Conservation (phyloP, 2,113 vertebrate genomes). For the Sinocyclocheilus maitianheensis region DNA sequence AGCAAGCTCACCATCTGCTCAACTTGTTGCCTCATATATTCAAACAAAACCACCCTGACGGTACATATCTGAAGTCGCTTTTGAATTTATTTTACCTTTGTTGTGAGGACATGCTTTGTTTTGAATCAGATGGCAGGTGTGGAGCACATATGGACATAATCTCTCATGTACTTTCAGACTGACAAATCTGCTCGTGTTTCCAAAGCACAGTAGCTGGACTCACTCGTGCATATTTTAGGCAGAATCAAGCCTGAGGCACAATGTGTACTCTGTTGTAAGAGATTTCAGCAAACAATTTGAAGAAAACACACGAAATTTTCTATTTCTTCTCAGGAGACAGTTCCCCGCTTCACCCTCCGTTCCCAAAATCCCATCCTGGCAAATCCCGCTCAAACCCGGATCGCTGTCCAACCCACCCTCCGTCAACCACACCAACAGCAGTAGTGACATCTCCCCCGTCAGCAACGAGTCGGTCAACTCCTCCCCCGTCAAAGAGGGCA, state of each 20-base stretch:
- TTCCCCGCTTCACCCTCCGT: constrained; percentile 91
- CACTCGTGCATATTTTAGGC: not conserved
- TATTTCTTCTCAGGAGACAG: constrained; percentile 80
- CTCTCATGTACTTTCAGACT: constrained; percentile 59
- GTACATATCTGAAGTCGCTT: constrained; percentile 50
- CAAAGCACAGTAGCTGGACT: not conserved
- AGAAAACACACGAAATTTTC: constrained; percentile 4
- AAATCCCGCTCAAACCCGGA: constrained; percentile 89
- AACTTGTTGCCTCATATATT: constrained; percentile 56
- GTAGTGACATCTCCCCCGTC: constrained; percentile 96
- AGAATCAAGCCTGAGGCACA: constrained; percentile 16
- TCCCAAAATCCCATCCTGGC: constrained; percentile 95
- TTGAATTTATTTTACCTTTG: constrained; percentile 59
- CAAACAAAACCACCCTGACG: constrained; percentile 50
- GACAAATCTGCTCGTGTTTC: not conserved
- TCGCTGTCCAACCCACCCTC: constrained; percentile 74
- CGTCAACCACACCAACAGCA: constrained; percentile 89
- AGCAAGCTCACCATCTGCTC: constrained; percentile 65
- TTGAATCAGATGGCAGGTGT: constrained; percentile 66
- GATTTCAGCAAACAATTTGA: not conserved
- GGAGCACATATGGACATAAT: constrained; percentile 65
- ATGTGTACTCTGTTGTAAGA: constrained; percentile 12
- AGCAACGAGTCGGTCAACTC: constrained; percentile 87
- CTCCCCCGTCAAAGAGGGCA: constrained; percentile 88
- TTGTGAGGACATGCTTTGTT: constrained; percentile 66